These are phyloP conservation scores for Gnathonemus echidnorhynchus DNA, from an alignment of 2,113 vertebrate species.

Conservation along the genomic window DNA sequence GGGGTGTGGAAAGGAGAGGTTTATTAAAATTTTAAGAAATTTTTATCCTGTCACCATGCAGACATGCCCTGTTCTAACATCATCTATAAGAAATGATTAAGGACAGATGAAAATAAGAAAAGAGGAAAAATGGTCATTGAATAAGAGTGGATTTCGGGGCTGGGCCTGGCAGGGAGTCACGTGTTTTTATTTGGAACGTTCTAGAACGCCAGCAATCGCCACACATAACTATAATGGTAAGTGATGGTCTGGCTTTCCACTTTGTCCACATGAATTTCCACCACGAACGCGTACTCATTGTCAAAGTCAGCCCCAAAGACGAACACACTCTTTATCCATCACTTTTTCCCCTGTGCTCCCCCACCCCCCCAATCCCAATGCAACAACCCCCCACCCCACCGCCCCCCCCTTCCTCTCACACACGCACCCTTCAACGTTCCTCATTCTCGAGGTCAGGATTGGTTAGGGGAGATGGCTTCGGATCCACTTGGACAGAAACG, in stretches of 20 bases:
- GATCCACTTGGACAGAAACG: not conserved
- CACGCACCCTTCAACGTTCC: not conserved
- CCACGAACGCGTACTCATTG: not conserved
- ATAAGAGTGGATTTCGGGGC: not conserved
- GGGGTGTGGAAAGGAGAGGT: not conserved
- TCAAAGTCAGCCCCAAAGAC: not conserved
- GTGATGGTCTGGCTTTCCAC: not conserved
- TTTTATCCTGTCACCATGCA: not conserved
- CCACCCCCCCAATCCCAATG: not conserved
- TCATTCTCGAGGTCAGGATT: not conserved
- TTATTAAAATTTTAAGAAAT: not conserved
- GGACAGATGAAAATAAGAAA: not conserved
- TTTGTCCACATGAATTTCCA: not conserved
- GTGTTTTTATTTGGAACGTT: not conserved
- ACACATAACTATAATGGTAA: not conserved
- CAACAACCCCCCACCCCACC: not conserved
- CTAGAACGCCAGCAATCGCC: not conserved
- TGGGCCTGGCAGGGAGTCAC: not conserved
- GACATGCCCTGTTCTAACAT: not conserved
- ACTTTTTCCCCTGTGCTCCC: not conserved
- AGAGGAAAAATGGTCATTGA: not conserved
- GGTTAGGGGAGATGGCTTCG: not conserved
- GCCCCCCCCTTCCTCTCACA: not conserved
- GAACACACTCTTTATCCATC: not conserved
- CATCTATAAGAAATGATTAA: not conserved